Percentiles rank a stretch among this genome's conserved stretches.
Evolutionary conservation across 2,888 invertebrate species (phyloP).

Genomic region (Quadriops clusia): DNA sequence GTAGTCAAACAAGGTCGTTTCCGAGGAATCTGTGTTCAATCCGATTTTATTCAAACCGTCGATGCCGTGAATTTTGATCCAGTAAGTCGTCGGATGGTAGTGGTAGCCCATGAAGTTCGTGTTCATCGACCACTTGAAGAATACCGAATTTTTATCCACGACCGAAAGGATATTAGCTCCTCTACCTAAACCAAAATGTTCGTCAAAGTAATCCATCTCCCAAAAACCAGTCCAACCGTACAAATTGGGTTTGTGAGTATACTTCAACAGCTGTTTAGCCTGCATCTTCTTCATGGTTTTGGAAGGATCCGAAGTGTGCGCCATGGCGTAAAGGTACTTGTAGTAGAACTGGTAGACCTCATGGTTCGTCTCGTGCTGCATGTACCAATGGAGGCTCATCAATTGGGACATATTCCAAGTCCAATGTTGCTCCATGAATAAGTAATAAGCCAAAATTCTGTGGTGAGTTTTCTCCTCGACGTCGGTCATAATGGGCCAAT

Average conservation of each 20-base stretch:
- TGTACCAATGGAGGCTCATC: slow-evolving; percentile 34
- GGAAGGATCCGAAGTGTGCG: slow-evolving; percentile 36
- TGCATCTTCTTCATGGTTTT: slow-evolving; percentile 25
- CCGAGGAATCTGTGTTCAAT: too few species aligned
- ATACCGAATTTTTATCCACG: slow-evolving; percentile 14
- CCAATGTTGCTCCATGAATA: slow-evolving; percentile 33
- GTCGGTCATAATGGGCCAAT: slow-evolving; percentile 39
- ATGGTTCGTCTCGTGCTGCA: slow-evolving; percentile 35
- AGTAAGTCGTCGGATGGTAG: too few species aligned
- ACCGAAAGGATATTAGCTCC: slow-evolving; percentile 23
- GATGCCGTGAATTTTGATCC: slow-evolving; percentile 18
- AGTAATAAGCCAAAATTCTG: slow-evolving; percentile 34
- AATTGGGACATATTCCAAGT: slow-evolving; percentile 29
- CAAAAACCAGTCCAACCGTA: slow-evolving; percentile 27
- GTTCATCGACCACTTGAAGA: too few species aligned
- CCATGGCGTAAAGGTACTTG: slow-evolving; percentile 34
- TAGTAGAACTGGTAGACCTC: slow-evolving; percentile 40
- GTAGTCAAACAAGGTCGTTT: slow-evolving; percentile 14
- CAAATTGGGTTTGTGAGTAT: slow-evolving; percentile 24
- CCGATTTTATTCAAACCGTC: too few species aligned
- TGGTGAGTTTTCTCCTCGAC: slow-evolving; percentile 32
- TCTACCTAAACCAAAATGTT: slow-evolving; percentile 35
- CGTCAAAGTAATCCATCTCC: slow-evolving; percentile 34
- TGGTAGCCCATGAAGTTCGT: too few species aligned
- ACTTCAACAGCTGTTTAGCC: slow-evolving; percentile 30